Base-by-base conservation (phyloP, 2,888 invertebrate genomes). In the Xylota sylvarum region DNA sequence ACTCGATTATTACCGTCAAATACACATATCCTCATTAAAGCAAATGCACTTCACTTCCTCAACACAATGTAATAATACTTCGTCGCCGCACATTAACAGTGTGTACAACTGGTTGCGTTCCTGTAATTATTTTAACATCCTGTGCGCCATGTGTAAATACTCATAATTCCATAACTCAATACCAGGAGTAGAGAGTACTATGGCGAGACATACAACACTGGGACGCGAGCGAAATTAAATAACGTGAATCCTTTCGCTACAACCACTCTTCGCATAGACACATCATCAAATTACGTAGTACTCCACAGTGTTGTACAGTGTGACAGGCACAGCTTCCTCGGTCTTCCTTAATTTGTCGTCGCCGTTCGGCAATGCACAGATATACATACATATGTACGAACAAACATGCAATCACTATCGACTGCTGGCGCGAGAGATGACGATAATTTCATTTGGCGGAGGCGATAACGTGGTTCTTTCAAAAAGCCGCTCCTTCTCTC, bases 391-490 rank as follows among this genome's bases (percentile, higher is more conserved):
- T 23, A 23, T 37, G 56, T 40, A 52, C 70, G n/a, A n/a, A 58
- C 55, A 48, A n/a, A 9, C 12, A 58, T 56, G 56, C 46, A 82
- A 55, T 77, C 62, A 60, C 73, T 80, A 80, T 73, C 73, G 35
- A 52, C 37, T 30, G 32, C 60, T 67, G 67, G 64, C 64, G 58
- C 81, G 76, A 76, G 76, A 76, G 64, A 70, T 70, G 76, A 70
- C 65, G 76, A 76, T 85, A 85, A 85, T 81, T 85, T 76, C 74
- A 85, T 81, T 85, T 85, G 76, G 50, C 76, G 52, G 65, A 85
- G 70, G 85, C 85, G 85, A 76, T 85, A 85, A 81, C 76, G 70
- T 81, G 70, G 76, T 70, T 72, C 76, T 65, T 85, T 78, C n/a
- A 46, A 69, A 58, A 80, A 69, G 62, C 62, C 69, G 55, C 62